These are phyloP conservation scores for Drosophila parvula DNA, from an alignment of 1,140 invertebrate species.

Conservation along the genomic window DNA sequence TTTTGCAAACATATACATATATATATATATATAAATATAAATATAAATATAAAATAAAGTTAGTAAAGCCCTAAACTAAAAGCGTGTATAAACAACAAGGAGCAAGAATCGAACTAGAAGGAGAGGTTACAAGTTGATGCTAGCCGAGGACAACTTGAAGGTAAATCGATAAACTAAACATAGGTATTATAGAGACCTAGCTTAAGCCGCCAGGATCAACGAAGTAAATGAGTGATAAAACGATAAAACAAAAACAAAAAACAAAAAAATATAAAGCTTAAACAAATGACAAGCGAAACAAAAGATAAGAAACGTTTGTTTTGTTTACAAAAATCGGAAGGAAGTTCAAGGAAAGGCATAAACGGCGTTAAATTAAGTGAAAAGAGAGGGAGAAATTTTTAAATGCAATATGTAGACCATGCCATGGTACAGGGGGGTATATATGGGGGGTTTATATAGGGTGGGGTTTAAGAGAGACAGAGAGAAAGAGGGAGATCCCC, in stretches of 20 bases:
- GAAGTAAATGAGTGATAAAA: slow-evolving; percentile 83
- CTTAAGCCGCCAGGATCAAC: slow-evolving; percentile 82
- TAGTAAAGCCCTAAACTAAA: slow-evolving; percentile 25
- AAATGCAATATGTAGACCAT: slow-evolving; percentile 72
- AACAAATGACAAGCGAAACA: slow-evolving; percentile 12
- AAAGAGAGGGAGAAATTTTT: slow-evolving; percentile 27
- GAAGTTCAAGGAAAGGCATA: neutral
- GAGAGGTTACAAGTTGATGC: neutral
- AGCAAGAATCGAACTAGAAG: neutral
- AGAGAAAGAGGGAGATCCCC: neutral
- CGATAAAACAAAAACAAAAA: slow-evolving; percentile 21
- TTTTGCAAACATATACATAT: neutral
- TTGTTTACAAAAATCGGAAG: slow-evolving; percentile 6
- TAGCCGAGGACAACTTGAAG: slow-evolving; percentile 8
- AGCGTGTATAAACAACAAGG: slow-evolving; percentile 28
- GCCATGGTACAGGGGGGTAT: slow-evolving; percentile 29
- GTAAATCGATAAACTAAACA: slow-evolving; percentile 34
- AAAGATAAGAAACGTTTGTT: slow-evolving; percentile 30
- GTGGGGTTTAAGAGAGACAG: neutral
- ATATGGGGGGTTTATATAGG: slow-evolving; percentile 1
- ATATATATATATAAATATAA: slow-evolving; percentile 4
- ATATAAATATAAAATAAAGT: slow-evolving; percentile 12
- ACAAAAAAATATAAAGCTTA: slow-evolving; percentile 21
- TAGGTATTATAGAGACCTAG: slow-evolving; percentile 54
- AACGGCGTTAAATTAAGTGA: slow-evolving; percentile 4